These are phyloP conservation scores for Corvus moneduloides DNA, from an alignment of 2,113 vertebrate species.

Conservation along the genomic window DNA sequence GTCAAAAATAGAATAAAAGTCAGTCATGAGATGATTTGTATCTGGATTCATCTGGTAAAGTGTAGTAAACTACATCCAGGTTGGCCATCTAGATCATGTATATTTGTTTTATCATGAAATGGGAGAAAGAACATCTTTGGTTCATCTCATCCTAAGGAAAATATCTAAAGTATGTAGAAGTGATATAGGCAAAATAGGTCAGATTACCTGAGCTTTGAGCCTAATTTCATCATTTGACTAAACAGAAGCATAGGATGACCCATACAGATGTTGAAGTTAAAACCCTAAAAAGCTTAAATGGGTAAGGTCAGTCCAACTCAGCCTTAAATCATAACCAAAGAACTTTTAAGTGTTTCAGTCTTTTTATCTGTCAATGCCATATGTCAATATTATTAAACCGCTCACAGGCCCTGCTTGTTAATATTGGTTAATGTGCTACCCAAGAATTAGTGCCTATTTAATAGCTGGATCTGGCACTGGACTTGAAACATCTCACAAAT, in stretches of 20 bases:
- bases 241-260: neutral
- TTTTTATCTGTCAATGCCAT: neutral
- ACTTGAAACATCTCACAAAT: neutral
- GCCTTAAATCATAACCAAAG: neutral
- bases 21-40: neutral
- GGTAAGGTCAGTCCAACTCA: neutral
- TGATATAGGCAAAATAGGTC: neutral
- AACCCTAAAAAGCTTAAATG: neutral
- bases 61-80: neutral
- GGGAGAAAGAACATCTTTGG: neutral
- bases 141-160: neutral
- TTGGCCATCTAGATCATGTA: neutral
- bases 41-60: neutral
- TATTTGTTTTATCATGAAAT: neutral
- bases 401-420: neutral
- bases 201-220: neutral
- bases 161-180: neutral
- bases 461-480: neutral
- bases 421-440: fast-evolving
- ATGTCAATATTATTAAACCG: neutral
- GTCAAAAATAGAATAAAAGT: neutral
- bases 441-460: neutral
- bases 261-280: neutral
- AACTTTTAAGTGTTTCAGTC: neutral
- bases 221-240: neutral